These are phyloP conservation scores for Drosophila putrida DNA, from an alignment of 2,888 invertebrate species.

Conservation along the genomic window DNA sequence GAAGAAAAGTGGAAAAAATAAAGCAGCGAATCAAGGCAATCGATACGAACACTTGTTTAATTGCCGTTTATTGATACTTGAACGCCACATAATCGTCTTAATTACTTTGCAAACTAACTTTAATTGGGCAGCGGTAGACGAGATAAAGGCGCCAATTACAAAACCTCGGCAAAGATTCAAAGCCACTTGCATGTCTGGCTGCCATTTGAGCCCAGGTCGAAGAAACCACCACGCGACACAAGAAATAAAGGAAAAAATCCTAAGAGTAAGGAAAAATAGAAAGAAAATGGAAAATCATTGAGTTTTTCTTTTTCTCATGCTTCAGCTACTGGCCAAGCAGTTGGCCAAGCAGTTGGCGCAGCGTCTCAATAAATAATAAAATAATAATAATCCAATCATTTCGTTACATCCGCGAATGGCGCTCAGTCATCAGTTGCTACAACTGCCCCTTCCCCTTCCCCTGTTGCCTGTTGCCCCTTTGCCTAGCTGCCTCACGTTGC, in stretches of 20 bases:
- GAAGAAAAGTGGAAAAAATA: slow-evolving; percentile 26
- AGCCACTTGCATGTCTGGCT: slow-evolving; percentile 68
- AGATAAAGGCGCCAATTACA: slow-evolving; percentile 73
- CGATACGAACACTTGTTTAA: slow-evolving; percentile 61
- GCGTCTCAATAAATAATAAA: slow-evolving; percentile 82
- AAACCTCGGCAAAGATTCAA: slow-evolving; percentile 46
- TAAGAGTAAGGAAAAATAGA: not conserved
- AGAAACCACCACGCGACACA: slow-evolving; percentile 17
- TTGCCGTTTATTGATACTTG: slow-evolving; percentile 78
- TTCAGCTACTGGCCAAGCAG: not conserved
- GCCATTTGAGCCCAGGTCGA: slow-evolving; percentile 48
- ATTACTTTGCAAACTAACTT: slow-evolving; percentile 78
- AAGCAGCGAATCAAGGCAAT: slow-evolving; percentile 47
- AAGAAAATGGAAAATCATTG: slow-evolving; percentile 20
- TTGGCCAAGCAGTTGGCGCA: slow-evolving; percentile 36
- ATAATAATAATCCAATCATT: slow-evolving; percentile 84
- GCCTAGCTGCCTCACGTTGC: not conserved
- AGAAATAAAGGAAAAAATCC: not conserved
- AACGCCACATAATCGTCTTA: slow-evolving; percentile 79
- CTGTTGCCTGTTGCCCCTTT: slow-evolving; percentile 9
- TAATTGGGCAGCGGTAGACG: slow-evolving; percentile 69
- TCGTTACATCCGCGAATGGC: slow-evolving; percentile 76
- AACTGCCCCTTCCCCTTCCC: not conserved
- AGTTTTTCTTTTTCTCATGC: slow-evolving; percentile 20
- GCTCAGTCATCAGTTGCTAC: slow-evolving; percentile 61